Evolutionary conservation across 2,797 vertebrate genomes (phyloP).

Genomic region (Cuniculus paca): DNA sequence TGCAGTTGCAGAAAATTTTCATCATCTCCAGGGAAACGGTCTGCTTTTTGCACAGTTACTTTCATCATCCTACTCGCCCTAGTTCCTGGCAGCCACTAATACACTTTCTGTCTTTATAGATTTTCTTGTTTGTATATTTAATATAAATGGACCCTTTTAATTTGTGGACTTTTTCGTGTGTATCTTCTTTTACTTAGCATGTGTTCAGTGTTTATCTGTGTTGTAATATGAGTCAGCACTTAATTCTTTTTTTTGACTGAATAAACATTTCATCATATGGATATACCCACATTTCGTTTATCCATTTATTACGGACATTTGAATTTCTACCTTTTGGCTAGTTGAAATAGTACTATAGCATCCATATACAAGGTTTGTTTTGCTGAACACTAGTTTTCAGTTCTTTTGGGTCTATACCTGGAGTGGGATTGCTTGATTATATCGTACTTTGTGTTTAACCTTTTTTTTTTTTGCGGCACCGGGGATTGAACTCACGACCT

Average conservation of each 20-base stretch:
- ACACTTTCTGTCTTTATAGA: neutral
- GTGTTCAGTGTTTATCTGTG: constrained; percentile 22
- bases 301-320: neutral
- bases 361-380: neutral
- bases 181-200: constrained; percentile 45
- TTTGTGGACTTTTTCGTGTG: constrained; percentile 17
- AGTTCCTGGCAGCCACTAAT: neutral
- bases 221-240: neutral
- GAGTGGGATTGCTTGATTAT: neutral
- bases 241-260: constrained; percentile 6
- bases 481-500: no score
- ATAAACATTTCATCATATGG: constrained; percentile 48
- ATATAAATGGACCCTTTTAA: constrained; percentile 7
- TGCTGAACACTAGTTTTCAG: constrained; percentile 23
- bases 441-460: constrained; percentile 55
- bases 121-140: constrained; percentile 50
- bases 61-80: neutral
- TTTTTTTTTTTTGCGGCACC: neutral
- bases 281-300: constrained; percentile 8
- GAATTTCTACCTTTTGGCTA: constrained; percentile 23
- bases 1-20: constrained; percentile 37
- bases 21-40: constrained; percentile 30
- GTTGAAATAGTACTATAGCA: neutral
- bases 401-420: constrained; percentile 22
- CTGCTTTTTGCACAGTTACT: neutral